These are phyloP conservation scores for Paraplagusia blochii DNA, from an alignment of 2,113 vertebrate species.

Conservation along the genomic window DNA sequence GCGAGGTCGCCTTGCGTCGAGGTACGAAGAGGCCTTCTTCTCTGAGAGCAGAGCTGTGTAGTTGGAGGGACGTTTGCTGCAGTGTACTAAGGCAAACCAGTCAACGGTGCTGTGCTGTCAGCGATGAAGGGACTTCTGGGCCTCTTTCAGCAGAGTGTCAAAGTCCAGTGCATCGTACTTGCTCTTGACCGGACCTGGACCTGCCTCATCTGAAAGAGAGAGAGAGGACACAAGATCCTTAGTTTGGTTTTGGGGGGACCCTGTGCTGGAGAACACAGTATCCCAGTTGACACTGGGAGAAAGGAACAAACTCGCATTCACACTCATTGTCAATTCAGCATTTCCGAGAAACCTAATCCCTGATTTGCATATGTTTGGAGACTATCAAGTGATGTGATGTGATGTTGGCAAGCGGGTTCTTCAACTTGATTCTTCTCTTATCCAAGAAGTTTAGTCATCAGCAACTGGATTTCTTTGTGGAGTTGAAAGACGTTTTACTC, in stretches of 20 bases:
- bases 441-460: no score
- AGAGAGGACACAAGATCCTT: background rate
- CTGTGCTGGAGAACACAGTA: background rate
- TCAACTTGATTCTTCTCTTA: no score
- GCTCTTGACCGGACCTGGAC: constrained; percentile 86
- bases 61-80: constrained; percentile 44
- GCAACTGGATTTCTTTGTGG: no score
- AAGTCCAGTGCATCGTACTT: constrained; percentile 99
- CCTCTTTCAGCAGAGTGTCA: constrained; percentile 97
- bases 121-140: constrained; percentile 96
- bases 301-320: no score
- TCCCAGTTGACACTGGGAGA: no score
- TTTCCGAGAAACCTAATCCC: no score
- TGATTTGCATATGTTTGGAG: no score
- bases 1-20: constrained; percentile 93
- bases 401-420: no score
- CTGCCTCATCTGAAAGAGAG: constrained; percentile 80
- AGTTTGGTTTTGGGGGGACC: background rate
- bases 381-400: no score
- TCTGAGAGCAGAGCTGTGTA: constrained; percentile 39
- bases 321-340: no score
- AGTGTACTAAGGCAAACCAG: constrained; percentile 61
- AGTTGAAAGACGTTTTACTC: no score
- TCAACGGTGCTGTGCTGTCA: constrained; percentile 75
- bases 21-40: constrained; percentile 78